Evolutionary conservation across 2,888 invertebrate species (phyloP).

Genomic region (Drosophila subsilvestris): DNA sequence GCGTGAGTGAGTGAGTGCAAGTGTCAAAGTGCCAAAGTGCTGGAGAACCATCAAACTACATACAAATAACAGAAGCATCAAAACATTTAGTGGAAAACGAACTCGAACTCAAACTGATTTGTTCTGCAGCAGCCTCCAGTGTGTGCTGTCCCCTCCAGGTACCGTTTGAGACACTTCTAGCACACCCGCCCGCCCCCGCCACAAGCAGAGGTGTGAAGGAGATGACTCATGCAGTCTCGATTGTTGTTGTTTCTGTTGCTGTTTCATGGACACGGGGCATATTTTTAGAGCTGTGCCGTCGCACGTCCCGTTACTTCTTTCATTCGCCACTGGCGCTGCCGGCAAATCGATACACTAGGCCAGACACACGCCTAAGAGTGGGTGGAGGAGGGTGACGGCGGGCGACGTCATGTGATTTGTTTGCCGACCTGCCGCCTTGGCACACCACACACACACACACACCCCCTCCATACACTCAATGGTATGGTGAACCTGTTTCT

Average conservation of each 20-base stretch:
- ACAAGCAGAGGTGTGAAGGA: background rate
- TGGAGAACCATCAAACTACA: conserved; percentile 20
- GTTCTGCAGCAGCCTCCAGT: background rate
- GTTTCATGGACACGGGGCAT: conserved; percentile 45
- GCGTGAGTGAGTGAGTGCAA: conserved; percentile 28
- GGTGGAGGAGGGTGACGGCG: conserved; percentile 6
- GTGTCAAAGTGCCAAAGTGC: conserved; percentile 7
- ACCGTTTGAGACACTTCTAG: background rate
- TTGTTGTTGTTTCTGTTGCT: conserved; percentile 9
- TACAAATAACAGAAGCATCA: background rate
- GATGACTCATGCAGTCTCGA: conserved; percentile 50
- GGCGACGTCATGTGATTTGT: conserved; percentile 39
- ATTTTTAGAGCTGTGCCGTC: conserved; percentile 59
- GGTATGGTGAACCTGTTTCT: conserved; percentile 27
- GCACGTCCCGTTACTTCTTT: conserved; percentile 31
- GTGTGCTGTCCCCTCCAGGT: background rate
- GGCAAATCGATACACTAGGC: conserved; percentile 61
- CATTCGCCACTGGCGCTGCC: conserved; percentile 8
- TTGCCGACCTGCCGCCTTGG: conserved; percentile 1
- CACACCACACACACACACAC: no score
- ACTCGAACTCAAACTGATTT: background rate
- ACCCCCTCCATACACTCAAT: background rate
- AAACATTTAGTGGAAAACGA: conserved; percentile 2
- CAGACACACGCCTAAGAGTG: conserved; percentile 10
- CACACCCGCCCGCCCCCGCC: background rate